Evolutionary conservation across 2,888 invertebrate genomes (phyloP), one percentile per base, ranked within the genome.

Genomic region (Ecdyonurus torrentis): DNA sequence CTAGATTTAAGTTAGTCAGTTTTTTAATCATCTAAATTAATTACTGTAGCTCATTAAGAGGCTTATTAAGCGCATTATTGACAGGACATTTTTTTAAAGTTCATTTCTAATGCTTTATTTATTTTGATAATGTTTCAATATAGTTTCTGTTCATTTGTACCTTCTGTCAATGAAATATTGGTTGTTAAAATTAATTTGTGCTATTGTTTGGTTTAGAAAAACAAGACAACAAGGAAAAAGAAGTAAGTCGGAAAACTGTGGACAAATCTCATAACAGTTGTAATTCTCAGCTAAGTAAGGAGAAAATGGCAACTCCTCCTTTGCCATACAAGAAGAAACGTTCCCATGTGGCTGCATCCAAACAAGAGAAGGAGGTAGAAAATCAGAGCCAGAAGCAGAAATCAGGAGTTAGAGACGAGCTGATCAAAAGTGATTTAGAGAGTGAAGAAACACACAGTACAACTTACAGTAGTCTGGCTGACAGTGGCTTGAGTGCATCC

Each of bases 331-430:
- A 71, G 65, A 71, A 69, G 61, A 65, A 37, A 37, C 37, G 67
- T 62, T 64, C 67, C 10, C 64, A 66, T 58, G 62, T 66, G 52
- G 66, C 69, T 24, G 67, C 69, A 55, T 70, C 71, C 2, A 71
- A 71, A 64, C 69, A 71, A 64, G 72, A 71, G 60, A 72, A 72
- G 63, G 71, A 71, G 66, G 71, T 70, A 3, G 72, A 73, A 67
- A 72, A 71, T 66, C 67, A 70, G 20, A 69, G 69, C 59, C 69
- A 70, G 55, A 70, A 70, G 64, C 70, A 70, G 63, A 68, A 69
- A 23, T 37, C 15, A 15, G 37, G 37, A 5, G 7, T 15, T 10
- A 5, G 37, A 37, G 37, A 5, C 5, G 37, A 37, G 37, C 5
- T 37, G 5, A 10, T 15, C 15, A 37, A 37, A 15, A 10, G 37